Evolutionary conservation across 2,888 invertebrate genomes (phyloP), one percentile per base, ranked within the genome.

Genomic region (Euzophera pinguis): DNA sequence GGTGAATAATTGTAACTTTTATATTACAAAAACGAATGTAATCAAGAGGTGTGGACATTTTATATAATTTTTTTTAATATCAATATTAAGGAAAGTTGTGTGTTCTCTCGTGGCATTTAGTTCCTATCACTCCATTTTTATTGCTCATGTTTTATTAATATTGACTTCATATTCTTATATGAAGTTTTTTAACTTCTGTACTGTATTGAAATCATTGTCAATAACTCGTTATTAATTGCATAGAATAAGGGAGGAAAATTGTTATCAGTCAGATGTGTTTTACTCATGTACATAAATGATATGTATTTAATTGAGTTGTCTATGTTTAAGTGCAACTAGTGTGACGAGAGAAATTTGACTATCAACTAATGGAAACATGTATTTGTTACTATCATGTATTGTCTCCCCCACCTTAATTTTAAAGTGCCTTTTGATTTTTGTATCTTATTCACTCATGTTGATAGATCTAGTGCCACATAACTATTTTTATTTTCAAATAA

Each of bases 51-150:
- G 84, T 83, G 86, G 84, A 86, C 78, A 77, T 87, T 90, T 88
- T 89, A 76, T 89, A 89, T 81, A 86, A 74, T 81, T 82, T 85
- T 85, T 87, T 85, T 84, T 80, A 73, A 77, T 75, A 80, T 72
- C 73, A 68, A 70, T 74, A 68, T 76, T 78, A 80, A 76, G 75
- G 75, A 75, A 75, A 79, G 77, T 77, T 78, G 65, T 76, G 73
- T 72, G 71, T 88, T 89, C 89, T 89, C 88, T 89, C 88, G 85
- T 88, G 84, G 83, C 88, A 86, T 88, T 85, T 78, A 70, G 72
- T 74, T 73, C 65, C 62, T 69, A 69, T 73, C 60, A 62, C 62
- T 72, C 61, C 58, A 57, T 61, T 58, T 60, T 56, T 57, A 64
- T 59, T 62, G 53, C 54, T 42, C 55, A 50, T 17, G n/a, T 41